Conservation (phyloP, 2,888 invertebrate species). For the Drosophila prolongata region DNA sequence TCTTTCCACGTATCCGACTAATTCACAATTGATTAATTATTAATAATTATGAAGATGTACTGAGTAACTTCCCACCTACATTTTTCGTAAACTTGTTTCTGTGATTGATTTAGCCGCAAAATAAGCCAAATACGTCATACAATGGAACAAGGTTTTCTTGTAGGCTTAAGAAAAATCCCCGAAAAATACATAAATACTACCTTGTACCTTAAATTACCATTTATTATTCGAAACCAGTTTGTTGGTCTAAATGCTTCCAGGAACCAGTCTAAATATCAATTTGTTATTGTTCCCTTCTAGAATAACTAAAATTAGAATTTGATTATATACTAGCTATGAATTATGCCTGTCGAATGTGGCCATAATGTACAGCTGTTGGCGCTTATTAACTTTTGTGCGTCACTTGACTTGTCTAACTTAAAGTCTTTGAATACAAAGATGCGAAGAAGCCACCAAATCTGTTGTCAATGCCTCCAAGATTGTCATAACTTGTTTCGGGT, state of each 20-base stretch:
- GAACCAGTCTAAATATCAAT: constrained; percentile 14
- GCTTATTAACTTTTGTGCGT: constrained; percentile 11
- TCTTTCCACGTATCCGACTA: not conserved
- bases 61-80: constrained; percentile 11
- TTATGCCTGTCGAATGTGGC: not conserved
- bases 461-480: constrained; percentile 24
- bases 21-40: constrained; percentile 7
- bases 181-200: constrained; percentile 17
- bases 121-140: constrained; percentile 8
- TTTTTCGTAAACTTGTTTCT: constrained; percentile 9
- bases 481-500: constrained; percentile 40
- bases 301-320: constrained; percentile 11
- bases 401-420: constrained; percentile 4
- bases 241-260: constrained; percentile 25
- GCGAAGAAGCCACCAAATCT: not conserved
- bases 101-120: constrained; percentile 8
- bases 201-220: constrained; percentile 11
- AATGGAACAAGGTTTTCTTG: constrained; percentile 17
- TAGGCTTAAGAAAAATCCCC: constrained; percentile 34
- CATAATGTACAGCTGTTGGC: constrained; percentile 13
- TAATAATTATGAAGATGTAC: constrained; percentile 13
- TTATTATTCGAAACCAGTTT: constrained; percentile 18
- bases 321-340: not conserved
- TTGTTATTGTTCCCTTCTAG: not conserved
- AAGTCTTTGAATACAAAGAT: not conserved